These are phyloP conservation scores for Scaptomyza graminum DNA, from an alignment of 1,140 invertebrate genomes.

Conservation along the genomic window DNA sequence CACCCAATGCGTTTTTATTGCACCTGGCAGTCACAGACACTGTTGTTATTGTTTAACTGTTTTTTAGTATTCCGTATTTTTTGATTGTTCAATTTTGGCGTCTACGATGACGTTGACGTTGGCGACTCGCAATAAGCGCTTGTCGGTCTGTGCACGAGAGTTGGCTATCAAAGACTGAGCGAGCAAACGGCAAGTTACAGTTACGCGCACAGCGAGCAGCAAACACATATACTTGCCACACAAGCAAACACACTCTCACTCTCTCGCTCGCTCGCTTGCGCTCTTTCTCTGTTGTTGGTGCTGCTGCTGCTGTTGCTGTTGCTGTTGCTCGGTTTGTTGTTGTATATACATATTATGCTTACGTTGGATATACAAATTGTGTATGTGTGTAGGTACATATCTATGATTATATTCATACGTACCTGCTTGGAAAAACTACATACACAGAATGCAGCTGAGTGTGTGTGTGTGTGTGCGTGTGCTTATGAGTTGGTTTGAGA, in stretches of 20 bases:
- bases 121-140: constrained; percentile 58
- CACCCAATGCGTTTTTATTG: constrained; percentile 24
- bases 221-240: constrained; percentile 31
- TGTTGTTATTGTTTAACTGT: background rate
- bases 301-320: constrained; percentile 31
- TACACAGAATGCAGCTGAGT: constrained; percentile 15
- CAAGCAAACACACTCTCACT: constrained; percentile 29
- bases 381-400: background rate
- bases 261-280: constrained; percentile 17
- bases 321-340: constrained; percentile 36
- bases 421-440: constrained; percentile 48
- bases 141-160: constrained; percentile 80
- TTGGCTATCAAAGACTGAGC: constrained; percentile 76
- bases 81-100: constrained; percentile 40
- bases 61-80: background rate
- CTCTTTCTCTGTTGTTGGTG: constrained; percentile 37
- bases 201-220: constrained; percentile 57
- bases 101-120: constrained; percentile 3
- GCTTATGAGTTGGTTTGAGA: background rate
- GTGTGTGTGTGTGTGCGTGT: constrained; percentile 7
- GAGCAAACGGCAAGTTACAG: constrained; percentile 63
- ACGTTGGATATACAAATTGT: constrained; percentile 10
- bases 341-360: constrained; percentile 30
- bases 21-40: too few species aligned
- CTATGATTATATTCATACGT: constrained; percentile 8